Base-by-base conservation (phyloP, 2,113 vertebrate species). In the Plecotus auritus region DNA sequence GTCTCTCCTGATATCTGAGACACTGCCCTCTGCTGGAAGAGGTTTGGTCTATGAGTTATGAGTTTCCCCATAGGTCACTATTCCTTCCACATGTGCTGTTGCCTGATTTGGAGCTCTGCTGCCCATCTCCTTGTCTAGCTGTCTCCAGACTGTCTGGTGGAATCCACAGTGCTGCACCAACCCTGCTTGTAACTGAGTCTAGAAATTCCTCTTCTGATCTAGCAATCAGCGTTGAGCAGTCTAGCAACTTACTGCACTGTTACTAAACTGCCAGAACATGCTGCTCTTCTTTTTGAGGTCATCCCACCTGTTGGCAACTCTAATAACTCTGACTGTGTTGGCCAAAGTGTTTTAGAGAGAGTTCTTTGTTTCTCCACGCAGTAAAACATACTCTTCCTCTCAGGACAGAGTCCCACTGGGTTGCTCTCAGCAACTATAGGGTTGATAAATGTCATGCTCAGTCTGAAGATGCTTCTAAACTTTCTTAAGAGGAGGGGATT, bases 11-110 rank as follows among this genome's bases (percentile, higher is more conserved):
- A 49, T 85, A 85, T 64, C 47, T 28, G 77, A 95, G 77, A 73
- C 95, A 95, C 82, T 96, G 97, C 97, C 97, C 97, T 96, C 97
- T 97, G 88, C 92, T 97, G 97, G 97, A 94, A 95, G 88, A 94
- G 66, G 49, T 87, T 93, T 90, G 59, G 26, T 88, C 47, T 96
- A 16, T 80, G 91, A 94, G 32, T 81, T 93, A 37, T 8, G 87
- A 20, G 28, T 78, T 45, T 95, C 94, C 70, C 73, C 40, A 64
- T 77, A 96, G 90, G 90, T 94, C 96, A 77, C 64, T 35, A 83
- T 47, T 95, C 51, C 35, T 77, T 95, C 45, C 87, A 45, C 88
- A 90, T 12, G 9, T 92, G 95, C 93, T 74, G 81, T 92, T 92
- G 87, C 95, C 94, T 14, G 83, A 96, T 97, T 97, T 96, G 95